Evolutionary conservation across 2,113 vertebrate species (phyloP).

Genomic region (Drymodes brunneopygia): DNA sequence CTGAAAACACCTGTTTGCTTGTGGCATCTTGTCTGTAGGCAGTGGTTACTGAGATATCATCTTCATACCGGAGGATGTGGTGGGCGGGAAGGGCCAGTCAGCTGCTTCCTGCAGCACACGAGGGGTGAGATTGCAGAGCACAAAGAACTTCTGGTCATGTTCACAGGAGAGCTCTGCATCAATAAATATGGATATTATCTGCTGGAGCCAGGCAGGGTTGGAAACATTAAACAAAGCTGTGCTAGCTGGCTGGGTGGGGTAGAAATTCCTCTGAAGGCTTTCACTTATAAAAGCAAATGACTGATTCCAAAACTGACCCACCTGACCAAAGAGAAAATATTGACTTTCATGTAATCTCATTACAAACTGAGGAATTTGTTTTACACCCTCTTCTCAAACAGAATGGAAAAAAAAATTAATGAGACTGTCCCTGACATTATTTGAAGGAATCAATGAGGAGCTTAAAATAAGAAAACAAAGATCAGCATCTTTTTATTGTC

Average conservation of each 20-base stretch:
- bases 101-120: background rate
- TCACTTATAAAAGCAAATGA: background rate
- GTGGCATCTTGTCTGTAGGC: background rate
- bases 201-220: background rate
- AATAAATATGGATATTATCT: conserved; percentile 10
- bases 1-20: background rate
- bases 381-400: conserved; percentile 7
- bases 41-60: background rate
- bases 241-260: background rate
- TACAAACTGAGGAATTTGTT: background rate
- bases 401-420: background rate
- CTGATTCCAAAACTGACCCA: background rate
- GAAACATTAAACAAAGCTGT: conserved; percentile 17
- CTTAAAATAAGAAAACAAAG: background rate
- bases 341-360: background rate
- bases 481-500: background rate
- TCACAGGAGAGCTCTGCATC: background rate
- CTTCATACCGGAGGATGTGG: background rate
- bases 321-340: conserved; percentile 6
- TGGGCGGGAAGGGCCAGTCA: background rate
- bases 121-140: background rate
- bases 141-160: background rate
- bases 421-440: background rate
- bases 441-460: background rate
- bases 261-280: background rate